Evolutionary conservation across 2,113 vertebrate species (phyloP).

Genomic region (Phodopus roborovskii): DNA sequence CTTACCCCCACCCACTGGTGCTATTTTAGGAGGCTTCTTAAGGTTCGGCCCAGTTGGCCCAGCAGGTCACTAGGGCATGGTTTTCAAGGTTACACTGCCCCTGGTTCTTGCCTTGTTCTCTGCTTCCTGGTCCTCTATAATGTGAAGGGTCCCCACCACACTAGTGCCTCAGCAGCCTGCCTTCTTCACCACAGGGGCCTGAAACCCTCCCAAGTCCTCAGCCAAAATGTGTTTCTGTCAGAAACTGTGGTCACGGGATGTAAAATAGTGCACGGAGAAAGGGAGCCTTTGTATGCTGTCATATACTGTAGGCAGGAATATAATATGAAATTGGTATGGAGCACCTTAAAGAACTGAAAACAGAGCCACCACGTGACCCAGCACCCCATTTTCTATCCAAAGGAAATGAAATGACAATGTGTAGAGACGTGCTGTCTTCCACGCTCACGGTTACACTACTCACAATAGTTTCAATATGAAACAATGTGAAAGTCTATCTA

Average conservation of each 20-base stretch:
- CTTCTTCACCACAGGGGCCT: background rate
- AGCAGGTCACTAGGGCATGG: background rate
- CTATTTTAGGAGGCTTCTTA: background rate
- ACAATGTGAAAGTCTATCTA: background rate
- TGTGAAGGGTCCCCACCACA: background rate
- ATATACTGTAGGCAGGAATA: background rate
- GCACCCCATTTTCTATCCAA: background rate
- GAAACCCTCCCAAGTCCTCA: background rate
- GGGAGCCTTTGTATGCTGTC: background rate
- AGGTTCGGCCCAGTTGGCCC: background rate
- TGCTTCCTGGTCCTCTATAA: background rate
- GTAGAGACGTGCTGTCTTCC: background rate
- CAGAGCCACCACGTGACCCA: background rate
- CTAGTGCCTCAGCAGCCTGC: background rate
- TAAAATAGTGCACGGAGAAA: background rate
- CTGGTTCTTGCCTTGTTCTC: background rate
- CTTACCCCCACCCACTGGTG: background rate
- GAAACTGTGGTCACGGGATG: background rate
- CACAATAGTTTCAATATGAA: background rate
- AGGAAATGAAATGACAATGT: background rate
- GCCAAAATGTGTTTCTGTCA: background rate
- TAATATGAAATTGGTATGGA: background rate
- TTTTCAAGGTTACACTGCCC: background rate
- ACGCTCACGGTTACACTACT: background rate
- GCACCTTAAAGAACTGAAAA: background rate